A percentile compares a stretch with the other conserved stretches of the same genome.
Conservation (phyloP, 2,113 vertebrate species). For the Gymnobelideus leadbeateri region DNA sequence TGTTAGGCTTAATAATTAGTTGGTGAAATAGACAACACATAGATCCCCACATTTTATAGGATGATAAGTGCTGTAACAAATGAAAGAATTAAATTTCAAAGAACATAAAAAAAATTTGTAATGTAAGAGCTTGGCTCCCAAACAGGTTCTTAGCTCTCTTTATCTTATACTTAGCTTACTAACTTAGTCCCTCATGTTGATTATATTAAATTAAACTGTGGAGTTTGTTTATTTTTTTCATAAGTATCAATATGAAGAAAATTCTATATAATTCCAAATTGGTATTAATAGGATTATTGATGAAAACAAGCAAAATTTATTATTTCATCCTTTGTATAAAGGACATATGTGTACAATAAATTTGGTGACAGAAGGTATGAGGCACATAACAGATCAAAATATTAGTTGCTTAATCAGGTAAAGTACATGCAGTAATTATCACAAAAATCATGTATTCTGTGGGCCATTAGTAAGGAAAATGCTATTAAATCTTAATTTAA, state of each 20-base stretch:
- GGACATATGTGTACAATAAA: not conserved
- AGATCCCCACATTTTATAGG: slow-evolving; percentile 8
- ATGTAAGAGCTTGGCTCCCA: not conserved
- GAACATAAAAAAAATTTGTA: not conserved
- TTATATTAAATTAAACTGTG: not conserved
- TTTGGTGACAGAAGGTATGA: not conserved
- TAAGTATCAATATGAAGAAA: slow-evolving; percentile 40
- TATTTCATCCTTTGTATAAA: slow-evolving; percentile 41
- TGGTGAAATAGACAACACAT: slow-evolving; percentile 2
- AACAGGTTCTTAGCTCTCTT: too few species aligned
- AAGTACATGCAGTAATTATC: too few species aligned
- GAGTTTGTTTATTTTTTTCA: not conserved
- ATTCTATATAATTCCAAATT: slow-evolving; percentile 10
- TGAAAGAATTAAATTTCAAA: slow-evolving; percentile 2
- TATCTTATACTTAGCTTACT: not conserved
- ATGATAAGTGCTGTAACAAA: not conserved
- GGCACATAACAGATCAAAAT: slow-evolving; percentile 20
- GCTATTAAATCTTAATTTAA: slow-evolving; percentile 37
- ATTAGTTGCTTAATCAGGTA: not conserved
- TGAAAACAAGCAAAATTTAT: slow-evolving; percentile 16
- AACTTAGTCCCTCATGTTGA: not conserved
- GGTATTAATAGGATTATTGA: not conserved
- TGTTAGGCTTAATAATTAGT: slow-evolving; percentile 19
- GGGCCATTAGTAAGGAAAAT: too few species aligned
- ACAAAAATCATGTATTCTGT: too few species aligned